phyloP scores from a whole-genome alignment of 2,113 vertebrate species.

The Apaloderma vittatum region DNA sequence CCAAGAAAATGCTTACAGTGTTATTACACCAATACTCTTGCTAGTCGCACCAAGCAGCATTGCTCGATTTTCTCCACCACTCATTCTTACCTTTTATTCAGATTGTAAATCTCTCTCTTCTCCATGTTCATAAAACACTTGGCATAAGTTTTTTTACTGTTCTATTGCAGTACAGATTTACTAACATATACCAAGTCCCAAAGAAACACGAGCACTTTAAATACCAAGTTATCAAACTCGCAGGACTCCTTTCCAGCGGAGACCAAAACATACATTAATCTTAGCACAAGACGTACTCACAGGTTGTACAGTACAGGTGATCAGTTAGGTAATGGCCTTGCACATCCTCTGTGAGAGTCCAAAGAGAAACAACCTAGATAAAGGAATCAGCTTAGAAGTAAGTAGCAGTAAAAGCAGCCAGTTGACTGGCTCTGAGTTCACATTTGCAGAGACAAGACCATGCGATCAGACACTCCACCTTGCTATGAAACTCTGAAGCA shows the following conservation, averaged over 20 bases:
- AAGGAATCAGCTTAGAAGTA: not conserved
- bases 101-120: not conserved
- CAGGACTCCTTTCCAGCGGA: not conserved
- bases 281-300: not conserved
- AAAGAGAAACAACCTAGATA: not conserved
- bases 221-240: not conserved
- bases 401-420: not conserved
- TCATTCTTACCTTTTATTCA: not conserved
- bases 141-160: not conserved
- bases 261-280: not conserved
- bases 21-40: not conserved
- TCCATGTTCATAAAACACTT: not conserved
- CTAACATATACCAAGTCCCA: not conserved
- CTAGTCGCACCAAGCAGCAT: not conserved
- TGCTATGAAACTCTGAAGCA: not conserved
- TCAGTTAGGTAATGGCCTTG: fast-evolving
- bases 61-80: not conserved
- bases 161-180: not conserved
- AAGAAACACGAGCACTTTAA: not conserved
- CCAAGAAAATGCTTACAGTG: not conserved
- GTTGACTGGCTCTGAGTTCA: not conserved
- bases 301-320: not conserved
- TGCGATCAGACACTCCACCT: not conserved
- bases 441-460: not conserved
- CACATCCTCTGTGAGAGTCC: not conserved